phyloP scores from a whole-genome alignment of 1,140 invertebrate genomes.

The Liolophura sinensis region DNA sequence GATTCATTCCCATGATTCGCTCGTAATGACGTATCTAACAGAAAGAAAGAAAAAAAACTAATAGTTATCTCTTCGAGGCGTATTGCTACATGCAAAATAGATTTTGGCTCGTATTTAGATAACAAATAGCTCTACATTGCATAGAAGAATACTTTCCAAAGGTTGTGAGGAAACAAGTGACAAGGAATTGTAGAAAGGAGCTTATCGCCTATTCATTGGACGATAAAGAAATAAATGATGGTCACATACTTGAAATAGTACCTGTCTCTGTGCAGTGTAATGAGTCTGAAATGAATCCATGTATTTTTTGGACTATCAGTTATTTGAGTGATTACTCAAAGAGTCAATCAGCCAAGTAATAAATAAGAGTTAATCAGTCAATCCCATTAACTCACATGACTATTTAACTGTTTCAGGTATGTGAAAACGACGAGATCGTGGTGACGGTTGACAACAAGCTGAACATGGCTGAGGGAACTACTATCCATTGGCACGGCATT shows the following conservation, averaged over 20 bases:
- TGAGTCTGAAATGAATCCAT: background rate
- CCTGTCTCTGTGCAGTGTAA: background rate
- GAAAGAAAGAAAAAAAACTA: background rate
- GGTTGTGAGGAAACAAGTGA: too few species aligned
- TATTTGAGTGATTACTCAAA: background rate
- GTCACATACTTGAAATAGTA: background rate
- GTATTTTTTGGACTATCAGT: background rate
- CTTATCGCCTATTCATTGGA: background rate
- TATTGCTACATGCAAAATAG: background rate
- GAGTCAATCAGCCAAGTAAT: background rate
- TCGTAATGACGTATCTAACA: background rate
- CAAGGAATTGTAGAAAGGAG: too few species aligned
- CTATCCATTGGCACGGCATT: conserved; percentile 84
- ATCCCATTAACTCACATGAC: background rate
- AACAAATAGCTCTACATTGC: background rate
- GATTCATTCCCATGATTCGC: background rate
- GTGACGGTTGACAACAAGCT: conserved; percentile 41
- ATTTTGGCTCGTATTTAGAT: background rate
- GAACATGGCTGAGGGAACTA: conserved; percentile 69
- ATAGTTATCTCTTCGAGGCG: background rate
- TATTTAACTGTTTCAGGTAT: conserved; percentile 32
- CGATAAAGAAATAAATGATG: background rate
- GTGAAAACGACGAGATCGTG: conserved; percentile 38
- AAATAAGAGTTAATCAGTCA: background rate
- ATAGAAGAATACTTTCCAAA: background rate